Base-by-base conservation (phyloP, 2,888 invertebrate genomes). In the Cheilosia vernalis region DNA sequence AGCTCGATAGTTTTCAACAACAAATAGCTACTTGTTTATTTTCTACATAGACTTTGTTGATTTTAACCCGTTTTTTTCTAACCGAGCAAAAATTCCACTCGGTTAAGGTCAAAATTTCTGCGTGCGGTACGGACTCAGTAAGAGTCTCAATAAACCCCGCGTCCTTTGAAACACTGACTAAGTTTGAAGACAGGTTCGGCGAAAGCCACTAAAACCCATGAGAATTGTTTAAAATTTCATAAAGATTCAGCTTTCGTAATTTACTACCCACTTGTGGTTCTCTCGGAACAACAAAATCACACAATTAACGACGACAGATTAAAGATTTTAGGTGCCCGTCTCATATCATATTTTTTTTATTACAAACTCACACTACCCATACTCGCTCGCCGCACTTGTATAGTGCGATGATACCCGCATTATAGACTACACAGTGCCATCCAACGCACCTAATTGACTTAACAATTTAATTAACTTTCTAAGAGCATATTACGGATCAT, bases 401-500 rank as follows among this genome's bases (percentile, higher is more conserved):
- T 17, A 47, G 1, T 17, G 21, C 10, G 21, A 10, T 24, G 30
- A 15, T 37, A 53, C 80, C 76, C 76, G 80, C 76, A 81, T 81
- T 42, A n/a, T 10, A 47, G 70, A 66, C 82, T 53, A 60, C 82
- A 78, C 61, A 63, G 47, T 63, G 63, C 51, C 44, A 40, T 60
- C 21, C 60, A 61, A 73, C 63, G 67, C 80, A 79, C 80, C 84
- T 84, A 84, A 84, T 84, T 84, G 84, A 64, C 69, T 84, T 44
- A 80, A 80, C 47, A 67, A 63, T 80, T 84, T 74, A 80, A 84
- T 80, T 74, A 80, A 80, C 80, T 84, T 84, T 84, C 84, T 84
- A 84, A 73, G 49, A 70, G 21, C 47, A 66, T 47, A 67, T 49
- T 44, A 82, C 70, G 40, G 49, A 66, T 83, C 66, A 73, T 74